Evolutionary conservation across 2,888 invertebrate genomes (phyloP), one percentile per base, ranked within the genome.

Genomic region (Sylvicola fuscatus): DNA sequence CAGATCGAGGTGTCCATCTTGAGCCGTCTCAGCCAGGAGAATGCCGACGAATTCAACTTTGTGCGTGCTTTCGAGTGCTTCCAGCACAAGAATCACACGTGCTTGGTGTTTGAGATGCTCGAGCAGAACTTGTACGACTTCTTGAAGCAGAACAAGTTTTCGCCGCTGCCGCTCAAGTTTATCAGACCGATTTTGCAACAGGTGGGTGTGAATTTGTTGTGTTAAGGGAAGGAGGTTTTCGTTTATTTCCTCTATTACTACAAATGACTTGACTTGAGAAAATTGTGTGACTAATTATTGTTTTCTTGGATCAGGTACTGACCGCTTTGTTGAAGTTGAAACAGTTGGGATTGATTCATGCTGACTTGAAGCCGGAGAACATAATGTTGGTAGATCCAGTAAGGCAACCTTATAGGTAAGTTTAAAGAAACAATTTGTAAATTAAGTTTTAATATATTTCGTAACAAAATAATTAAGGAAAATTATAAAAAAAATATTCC

Each of bases 101-200:
- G 97, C 62, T 72, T 98, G 62, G 97, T 97, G 54, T 98, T 97
- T 60, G 98, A 99, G 66, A 97, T 99, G 95, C 74, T 99, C 50
- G 98, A 99, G 57, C 98, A 98, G 68, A 99, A 99, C 64, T 70
- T 99, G 46, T 99, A 99, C 63, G 98, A 99, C 68, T 99, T 97
- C 63, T 75, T 99, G 46, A 99, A 99, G 60, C 93, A 95, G 64
- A 97, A 98, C 66, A 98, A 98, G 67, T 99, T 99, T 65, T 90
- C 90, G 54, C 98, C 98, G 43, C 66, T 99, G 52, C 95, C 98
- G 37, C 71, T 99, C 45, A 95, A 93, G 60, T 95, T 87, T 61
- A 99, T 99, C 62, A 72, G 98, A 56, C 98, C 98, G 39, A 95
- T 99, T 51, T 71, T 98, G 51, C 95, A 98, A 64, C 98, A 99